Percentiles rank a stretch among this genome's conserved stretches.
phyloP scores from a whole-genome alignment of 2,888 invertebrate genomes.

The Anthrax anthrax region DNA sequence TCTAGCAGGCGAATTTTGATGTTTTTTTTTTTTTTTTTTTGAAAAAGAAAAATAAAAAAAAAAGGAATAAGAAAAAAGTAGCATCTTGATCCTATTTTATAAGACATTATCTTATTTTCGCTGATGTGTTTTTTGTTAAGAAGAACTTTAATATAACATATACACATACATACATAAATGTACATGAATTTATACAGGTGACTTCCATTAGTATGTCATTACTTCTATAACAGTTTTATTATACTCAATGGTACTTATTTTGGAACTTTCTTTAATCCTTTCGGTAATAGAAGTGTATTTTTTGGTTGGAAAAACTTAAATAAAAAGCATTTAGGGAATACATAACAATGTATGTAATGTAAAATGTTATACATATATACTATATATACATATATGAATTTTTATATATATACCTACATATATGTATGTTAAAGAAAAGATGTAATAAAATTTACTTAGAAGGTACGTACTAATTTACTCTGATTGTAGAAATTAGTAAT shows the following conservation, averaged over 20 bases:
- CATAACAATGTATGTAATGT: too few species aligned
- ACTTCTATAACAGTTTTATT: background rate
- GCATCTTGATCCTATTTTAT: background rate
- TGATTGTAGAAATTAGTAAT: background rate
- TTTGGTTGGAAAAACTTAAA: background rate
- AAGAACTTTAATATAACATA: too few species aligned
- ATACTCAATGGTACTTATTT: background rate
- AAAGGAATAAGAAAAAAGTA: background rate
- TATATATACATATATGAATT: too few species aligned
- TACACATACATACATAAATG: too few species aligned
- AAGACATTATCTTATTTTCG: background rate
- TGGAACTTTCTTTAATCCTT: background rate
- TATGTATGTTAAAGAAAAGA: background rate
- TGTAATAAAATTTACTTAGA: background rate
- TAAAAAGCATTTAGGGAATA: too few species aligned
- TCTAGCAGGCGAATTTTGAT: too few species aligned
- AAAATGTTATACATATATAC: too few species aligned
- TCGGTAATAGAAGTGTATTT: background rate
- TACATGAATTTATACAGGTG: background rate
- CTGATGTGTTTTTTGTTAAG: background rate
- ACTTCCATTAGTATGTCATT: background rate
- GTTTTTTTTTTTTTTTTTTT: background rate
- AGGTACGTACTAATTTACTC: background rate
- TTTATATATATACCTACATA: too few species aligned
- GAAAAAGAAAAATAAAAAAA: too few species aligned